Conservation (phyloP, 35 echinoderm and acorn worm species). For the Heliocidaris erythrogramma region DNA sequence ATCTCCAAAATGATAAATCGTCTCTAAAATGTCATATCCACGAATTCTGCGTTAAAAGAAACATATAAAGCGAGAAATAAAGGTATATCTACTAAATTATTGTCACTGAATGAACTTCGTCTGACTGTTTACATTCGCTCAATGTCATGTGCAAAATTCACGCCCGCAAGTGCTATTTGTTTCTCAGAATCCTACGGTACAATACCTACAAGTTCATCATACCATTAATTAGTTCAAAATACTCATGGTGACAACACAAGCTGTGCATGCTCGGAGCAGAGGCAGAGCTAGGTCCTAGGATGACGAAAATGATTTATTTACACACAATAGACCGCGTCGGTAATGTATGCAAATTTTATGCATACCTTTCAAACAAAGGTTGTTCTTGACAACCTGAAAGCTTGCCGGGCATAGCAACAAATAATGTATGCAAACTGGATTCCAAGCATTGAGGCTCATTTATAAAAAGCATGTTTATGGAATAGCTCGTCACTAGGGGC, state of each 20-base stretch:
- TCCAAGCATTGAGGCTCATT: no score
- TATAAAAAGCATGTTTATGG: no score
- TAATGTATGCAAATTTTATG: no score
- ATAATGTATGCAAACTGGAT: no score
- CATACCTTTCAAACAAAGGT: no score
- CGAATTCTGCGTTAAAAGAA: background rate
- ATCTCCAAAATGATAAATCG: background rate
- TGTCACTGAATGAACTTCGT: background rate
- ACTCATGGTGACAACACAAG: background rate
- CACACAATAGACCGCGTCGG: no score
- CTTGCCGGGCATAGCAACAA: no score
- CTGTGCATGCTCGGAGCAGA: no score
- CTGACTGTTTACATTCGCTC: conserved; percentile 1
- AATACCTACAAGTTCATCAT: background rate
- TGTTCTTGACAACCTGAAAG: no score
- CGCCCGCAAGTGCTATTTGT: conserved; percentile 36
- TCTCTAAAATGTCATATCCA: background rate
- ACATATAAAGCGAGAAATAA: background rate
- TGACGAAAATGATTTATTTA: no score
- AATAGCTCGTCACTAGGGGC: no score
- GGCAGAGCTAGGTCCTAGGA: no score
- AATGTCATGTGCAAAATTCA: conserved; percentile 42
- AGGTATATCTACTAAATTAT: background rate
- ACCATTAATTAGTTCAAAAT: background rate
- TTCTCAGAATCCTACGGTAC: background rate